Conservation (phyloP, 2,888 invertebrate species). For the Phyllotreta striolata region DNA sequence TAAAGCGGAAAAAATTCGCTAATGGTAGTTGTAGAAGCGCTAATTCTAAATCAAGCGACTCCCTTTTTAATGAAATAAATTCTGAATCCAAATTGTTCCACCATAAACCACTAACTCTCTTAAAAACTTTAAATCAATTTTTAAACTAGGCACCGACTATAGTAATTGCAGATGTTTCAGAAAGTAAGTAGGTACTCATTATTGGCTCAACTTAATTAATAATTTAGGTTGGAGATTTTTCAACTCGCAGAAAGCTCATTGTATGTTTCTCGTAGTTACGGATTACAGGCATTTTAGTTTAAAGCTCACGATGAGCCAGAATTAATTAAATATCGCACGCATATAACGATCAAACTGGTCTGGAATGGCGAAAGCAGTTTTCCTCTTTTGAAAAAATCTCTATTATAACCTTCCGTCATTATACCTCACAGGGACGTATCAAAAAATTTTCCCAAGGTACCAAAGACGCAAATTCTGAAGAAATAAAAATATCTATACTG, state of each 20-base stretch:
- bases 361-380: not conserved
- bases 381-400: not conserved
- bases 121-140: too few species aligned
- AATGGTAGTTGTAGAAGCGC: slow-evolving; percentile 15
- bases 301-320: slow-evolving; percentile 13
- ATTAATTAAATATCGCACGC: slow-evolving; percentile 23
- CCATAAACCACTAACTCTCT: too few species aligned
- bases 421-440: not conserved
- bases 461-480: not conserved
- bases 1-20: slow-evolving; percentile 1
- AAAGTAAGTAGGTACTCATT: too few species aligned
- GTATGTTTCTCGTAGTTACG: too few species aligned
- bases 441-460: not conserved
- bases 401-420: slow-evolving; percentile 22
- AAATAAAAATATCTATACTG: not conserved
- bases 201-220: too few species aligned
- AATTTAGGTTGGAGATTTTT: too few species aligned
- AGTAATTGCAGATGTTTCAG: too few species aligned
- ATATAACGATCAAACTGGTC: slow-evolving; percentile 23
- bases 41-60: too few species aligned
- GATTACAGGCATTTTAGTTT: slow-evolving; percentile 11
- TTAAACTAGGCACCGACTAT: too few species aligned
- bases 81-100: too few species aligned
- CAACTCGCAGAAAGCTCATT: too few species aligned
- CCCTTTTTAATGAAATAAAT: too few species aligned